Base-by-base conservation (phyloP, 2,888 invertebrate species). In the Drosophila melanocephala region DNA sequence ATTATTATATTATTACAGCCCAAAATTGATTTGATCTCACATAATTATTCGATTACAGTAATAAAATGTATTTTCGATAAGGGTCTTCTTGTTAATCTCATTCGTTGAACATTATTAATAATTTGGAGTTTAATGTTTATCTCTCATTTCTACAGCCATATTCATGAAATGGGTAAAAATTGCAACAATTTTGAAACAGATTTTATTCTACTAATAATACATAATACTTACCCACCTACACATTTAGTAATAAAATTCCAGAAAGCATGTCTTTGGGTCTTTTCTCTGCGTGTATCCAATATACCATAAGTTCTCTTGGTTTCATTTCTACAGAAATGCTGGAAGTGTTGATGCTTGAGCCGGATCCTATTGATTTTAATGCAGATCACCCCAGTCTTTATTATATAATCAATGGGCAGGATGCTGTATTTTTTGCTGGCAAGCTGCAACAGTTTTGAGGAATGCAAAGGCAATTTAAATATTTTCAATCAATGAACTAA, bases 301-400 rank as follows among this genome's bases (percentile, higher is more conserved):
- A 14, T 16, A 51, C 2, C 9, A 26, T 30, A 9, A 30, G 5
- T 30, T 30, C 28, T n/a, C 30, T 28, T 30, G 6, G 10, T n/a
- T 12, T n/a, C 10, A 56, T 33, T 19, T 9, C 14, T 39, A 35
- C 58, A 72, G 52, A 55, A 22, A 30, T 81, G 26, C 28, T 81
- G 60, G 47, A 26, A 51, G 51, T 66, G 53, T 37, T 37, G 37
- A 33, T 70, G 57, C 33, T 72, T 30, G 55, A 75, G 19, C 71
- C 76, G 60, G 53, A 50, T 16, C 76, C 79, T 0, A 59, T 44
- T 12, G 47, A 22, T n/a, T 82, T 84, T 47, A 26, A 58, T 60
- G 81, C 61, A 26, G 57, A 73, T 32, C 73, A 56, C 58, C 69
- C 84, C 14, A 81, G 78, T 30, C 39, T 14, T 14, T 81, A 69